Conservation (phyloP, 2,888 invertebrate genomes). For the Cerastis rubricosa region DNA sequence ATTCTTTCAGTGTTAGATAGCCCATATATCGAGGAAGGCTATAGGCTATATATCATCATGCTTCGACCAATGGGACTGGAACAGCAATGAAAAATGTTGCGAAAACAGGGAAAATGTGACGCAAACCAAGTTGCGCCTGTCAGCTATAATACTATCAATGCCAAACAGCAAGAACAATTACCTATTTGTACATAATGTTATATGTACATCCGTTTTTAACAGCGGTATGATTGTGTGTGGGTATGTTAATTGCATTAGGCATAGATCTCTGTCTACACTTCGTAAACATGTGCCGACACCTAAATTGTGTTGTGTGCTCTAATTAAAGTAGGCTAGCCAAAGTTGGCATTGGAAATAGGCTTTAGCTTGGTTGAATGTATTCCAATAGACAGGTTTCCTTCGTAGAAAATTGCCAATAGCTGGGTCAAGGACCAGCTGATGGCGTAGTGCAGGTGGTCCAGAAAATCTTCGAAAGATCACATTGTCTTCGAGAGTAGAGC, state of each 20-base stretch:
- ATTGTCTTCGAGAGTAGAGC: not conserved
- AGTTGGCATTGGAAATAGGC: not conserved
- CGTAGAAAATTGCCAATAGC: not conserved
- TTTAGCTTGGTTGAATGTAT: not conserved
- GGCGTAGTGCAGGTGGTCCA: no score
- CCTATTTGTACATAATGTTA: not conserved
- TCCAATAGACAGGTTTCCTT: not conserved
- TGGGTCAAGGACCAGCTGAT: not conserved
- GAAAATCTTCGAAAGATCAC: not conserved
- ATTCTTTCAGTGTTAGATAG: no score
- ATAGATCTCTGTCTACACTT: conserved; percentile 17
- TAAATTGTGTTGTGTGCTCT: conserved; percentile 4
- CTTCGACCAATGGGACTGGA: no score
- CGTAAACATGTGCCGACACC: conserved; percentile 21
- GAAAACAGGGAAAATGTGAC: no score
- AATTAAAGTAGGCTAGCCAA: conserved; percentile 14
- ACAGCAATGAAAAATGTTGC: no score
- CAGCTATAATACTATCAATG: not conserved
- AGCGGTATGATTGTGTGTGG: conserved; percentile 9
- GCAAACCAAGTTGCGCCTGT: no score
- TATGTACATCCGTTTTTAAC: conserved; percentile 10
- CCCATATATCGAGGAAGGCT: no score
- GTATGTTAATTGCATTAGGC: conserved; percentile 43
- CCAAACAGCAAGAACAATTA: not conserved
- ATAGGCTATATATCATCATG: no score